Percentiles rank a stretch among this genome's conserved stretches.
phyloP scores from a whole-genome alignment of 2,113 vertebrate species.

The Dendropsophus ebraccatus region DNA sequence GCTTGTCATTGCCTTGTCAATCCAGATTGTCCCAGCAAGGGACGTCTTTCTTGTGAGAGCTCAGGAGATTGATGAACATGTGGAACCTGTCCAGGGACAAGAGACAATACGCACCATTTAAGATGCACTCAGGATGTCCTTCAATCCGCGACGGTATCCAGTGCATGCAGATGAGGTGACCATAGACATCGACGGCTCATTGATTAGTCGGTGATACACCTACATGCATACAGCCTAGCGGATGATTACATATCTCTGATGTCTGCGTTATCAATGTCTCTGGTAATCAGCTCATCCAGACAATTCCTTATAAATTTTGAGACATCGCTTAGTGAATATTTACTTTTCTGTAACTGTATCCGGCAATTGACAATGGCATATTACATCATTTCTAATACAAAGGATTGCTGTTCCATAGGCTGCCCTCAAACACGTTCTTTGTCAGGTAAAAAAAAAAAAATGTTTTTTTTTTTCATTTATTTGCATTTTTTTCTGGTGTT shows the following conservation, averaged over 20 bases:
- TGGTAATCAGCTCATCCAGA: background rate
- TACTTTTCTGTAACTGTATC: background rate
- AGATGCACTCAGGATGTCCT: background rate
- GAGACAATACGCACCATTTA: background rate
- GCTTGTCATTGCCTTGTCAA: background rate
- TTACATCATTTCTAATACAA: background rate
- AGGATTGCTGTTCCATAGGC: too few relatives aligned
- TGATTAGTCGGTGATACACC: background rate
- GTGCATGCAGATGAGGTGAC: background rate
- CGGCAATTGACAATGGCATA: background rate
- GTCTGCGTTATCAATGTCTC: background rate
- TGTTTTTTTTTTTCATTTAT: too few relatives aligned
- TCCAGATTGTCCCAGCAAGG: background rate
- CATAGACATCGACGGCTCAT: background rate
- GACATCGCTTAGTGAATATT: background rate
- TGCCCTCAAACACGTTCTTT: too few relatives aligned
- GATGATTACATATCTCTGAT: background rate
- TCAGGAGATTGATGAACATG: background rate
- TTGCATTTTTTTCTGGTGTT: too few relatives aligned
- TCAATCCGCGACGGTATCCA: background rate
- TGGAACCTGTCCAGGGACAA: background rate
- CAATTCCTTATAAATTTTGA: background rate
- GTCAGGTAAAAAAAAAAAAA: too few relatives aligned
- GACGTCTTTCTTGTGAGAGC: background rate
- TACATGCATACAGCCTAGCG: background rate